These are phyloP conservation scores for Masnerella sp. DNA, from an alignment of 2,888 invertebrate species.

Conservation along the genomic window DNA sequence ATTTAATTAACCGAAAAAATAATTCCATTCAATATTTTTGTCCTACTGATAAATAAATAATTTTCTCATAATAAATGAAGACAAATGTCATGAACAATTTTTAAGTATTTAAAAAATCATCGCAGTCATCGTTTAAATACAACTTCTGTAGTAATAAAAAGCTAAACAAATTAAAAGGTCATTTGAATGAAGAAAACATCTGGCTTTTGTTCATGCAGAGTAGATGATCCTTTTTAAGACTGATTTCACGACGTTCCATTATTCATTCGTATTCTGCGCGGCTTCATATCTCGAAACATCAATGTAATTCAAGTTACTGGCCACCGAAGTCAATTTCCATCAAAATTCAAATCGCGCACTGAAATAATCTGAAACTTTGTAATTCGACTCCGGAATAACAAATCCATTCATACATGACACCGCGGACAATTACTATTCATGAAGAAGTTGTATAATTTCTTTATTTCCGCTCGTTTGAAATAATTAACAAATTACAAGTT, in stretches of 20 bases:
- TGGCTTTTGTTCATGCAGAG: neutral
- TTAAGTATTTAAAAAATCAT: too few relatives aligned
- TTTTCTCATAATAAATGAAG: too few relatives aligned
- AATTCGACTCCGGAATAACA: constrained; percentile 54
- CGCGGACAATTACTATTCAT: constrained; percentile 50
- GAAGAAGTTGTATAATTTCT: constrained; percentile 37
- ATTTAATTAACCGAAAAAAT: too few relatives aligned
- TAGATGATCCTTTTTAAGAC: constrained; percentile 36
- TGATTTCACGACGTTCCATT: constrained; percentile 44
- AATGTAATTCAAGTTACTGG: constrained; percentile 57
- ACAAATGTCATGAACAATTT: too few relatives aligned
- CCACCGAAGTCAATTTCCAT: constrained; percentile 51
- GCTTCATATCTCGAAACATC: constrained; percentile 57
- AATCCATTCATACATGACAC: constrained; percentile 53
- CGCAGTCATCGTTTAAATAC: neutral
- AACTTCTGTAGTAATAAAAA: neutral
- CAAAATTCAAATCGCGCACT: constrained; percentile 56
- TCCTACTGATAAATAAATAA: too few relatives aligned
- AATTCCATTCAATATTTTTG: too few relatives aligned
- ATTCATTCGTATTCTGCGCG: constrained; percentile 51
- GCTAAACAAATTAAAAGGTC: constrained; percentile 11
- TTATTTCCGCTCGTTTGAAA: constrained; percentile 38
- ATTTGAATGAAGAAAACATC: constrained; percentile 18
- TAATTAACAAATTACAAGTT: constrained; percentile 36
- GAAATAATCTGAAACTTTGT: constrained; percentile 56